phyloP scores from a whole-genome alignment of 2,113 vertebrate genomes.

The Microtus ochrogaster region DNA sequence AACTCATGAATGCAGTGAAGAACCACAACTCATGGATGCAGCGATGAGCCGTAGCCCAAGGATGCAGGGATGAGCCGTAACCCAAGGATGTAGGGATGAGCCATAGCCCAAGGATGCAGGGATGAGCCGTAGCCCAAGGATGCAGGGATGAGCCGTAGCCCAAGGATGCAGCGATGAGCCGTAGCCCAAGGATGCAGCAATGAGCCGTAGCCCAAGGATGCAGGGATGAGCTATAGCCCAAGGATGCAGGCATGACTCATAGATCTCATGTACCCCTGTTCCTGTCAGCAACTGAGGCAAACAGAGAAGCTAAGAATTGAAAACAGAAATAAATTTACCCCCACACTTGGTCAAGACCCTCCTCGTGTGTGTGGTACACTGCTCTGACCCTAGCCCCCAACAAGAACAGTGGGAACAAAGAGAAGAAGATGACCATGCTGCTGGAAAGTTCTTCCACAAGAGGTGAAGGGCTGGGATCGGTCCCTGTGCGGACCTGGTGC shows the following conservation, averaged over 20 bases:
- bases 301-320: not conserved
- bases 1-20: not conserved
- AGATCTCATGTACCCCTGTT: not conserved
- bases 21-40: not conserved
- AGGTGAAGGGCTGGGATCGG: not conserved
- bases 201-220: too few species aligned
- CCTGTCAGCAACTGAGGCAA: not conserved
- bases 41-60: rapidly evolving
- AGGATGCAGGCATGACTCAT: not conserved
- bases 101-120: too few species aligned
- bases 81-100: too few species aligned
- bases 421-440: not conserved
- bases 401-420: not conserved
- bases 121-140: too few species aligned
- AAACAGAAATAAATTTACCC: not conserved
- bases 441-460: rapidly evolving
- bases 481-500: not conserved
- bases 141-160: too few species aligned
- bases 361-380: not conserved
- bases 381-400: not conserved
- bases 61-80: not conserved
- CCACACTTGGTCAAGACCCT: not conserved
- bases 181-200: too few species aligned
- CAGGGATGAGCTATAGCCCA: too few species aligned
- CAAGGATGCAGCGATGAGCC: not conserved